These are phyloP conservation scores for Cacoxenus indagator DNA, from an alignment of 2,888 invertebrate species.

Conservation along the genomic window DNA sequence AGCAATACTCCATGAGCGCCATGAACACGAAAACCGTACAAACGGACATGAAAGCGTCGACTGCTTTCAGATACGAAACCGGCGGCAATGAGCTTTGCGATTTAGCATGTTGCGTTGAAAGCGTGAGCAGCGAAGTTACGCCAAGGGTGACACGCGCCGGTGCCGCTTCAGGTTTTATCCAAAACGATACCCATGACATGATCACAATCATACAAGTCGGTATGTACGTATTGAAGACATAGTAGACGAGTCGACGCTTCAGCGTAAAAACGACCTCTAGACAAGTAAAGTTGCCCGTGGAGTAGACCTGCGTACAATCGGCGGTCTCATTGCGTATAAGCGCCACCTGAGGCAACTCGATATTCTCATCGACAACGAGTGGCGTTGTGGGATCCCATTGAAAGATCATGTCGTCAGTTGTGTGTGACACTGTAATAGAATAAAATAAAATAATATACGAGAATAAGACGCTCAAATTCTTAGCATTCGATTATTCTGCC, in stretches of 20 bases:
- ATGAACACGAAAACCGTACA: conserved; percentile 94
- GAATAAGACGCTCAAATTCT: not conserved
- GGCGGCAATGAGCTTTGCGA: conserved; percentile 94
- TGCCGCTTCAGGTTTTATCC: conserved; percentile 95
- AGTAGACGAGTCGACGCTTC: conserved; percentile 90
- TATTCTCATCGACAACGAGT: conserved; percentile 87
- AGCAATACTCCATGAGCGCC: conserved; percentile 93
- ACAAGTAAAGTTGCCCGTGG: conserved; percentile 86
- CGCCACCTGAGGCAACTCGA: conserved; percentile 90
- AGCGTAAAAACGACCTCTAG: conserved; percentile 91
- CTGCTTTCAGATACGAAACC: conserved; percentile 93
- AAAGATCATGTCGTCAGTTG: conserved; percentile 89
- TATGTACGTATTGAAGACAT: conserved; percentile 93
- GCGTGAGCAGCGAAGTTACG: conserved; percentile 88
- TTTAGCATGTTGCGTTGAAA: conserved; percentile 93
- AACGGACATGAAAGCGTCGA: conserved; percentile 93
- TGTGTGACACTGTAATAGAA: conserved; percentile 94
- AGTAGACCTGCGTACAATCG: conserved; percentile 85
- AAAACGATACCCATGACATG: conserved; percentile 97
- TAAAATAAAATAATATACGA: conserved; percentile 31
- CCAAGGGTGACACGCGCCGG: conserved; percentile 94
- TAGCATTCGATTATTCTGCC: not conserved
- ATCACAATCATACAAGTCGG: conserved; percentile 95
- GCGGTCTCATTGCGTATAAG: conserved; percentile 88
- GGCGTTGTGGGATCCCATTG: conserved; percentile 92